phyloP scores from a whole-genome alignment of 2,888 invertebrate species.

The Reticulitermes lucifugus region DNA sequence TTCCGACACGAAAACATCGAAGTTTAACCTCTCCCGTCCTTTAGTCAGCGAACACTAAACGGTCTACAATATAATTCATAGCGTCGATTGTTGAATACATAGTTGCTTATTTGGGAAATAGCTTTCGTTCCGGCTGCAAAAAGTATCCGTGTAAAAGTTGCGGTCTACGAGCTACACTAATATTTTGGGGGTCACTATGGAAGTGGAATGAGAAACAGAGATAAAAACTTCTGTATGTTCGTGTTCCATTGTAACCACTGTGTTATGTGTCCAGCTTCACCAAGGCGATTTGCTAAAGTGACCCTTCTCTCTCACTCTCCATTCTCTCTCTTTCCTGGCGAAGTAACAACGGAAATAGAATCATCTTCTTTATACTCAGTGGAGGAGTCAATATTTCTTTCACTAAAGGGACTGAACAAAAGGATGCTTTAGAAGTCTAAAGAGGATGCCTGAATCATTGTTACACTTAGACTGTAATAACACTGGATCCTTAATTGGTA shows the following conservation, averaged over 20 bases:
- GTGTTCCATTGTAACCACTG: not conserved
- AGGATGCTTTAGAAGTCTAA: no score
- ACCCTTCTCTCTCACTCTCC: not conserved
- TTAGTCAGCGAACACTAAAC: not conserved
- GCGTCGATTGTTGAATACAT: not conserved
- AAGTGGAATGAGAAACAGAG: not conserved
- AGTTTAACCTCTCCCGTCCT: not conserved
- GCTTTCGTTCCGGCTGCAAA: not conserved
- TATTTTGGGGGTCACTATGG: not conserved
- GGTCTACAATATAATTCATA: not conserved
- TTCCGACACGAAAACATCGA: no score
- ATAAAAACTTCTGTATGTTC: not conserved
- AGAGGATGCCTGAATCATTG: no score
- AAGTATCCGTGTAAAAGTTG: not conserved
- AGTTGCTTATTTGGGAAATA: not conserved
- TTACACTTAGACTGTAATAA: no score
- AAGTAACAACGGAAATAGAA: not conserved
- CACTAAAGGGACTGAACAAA: no score
- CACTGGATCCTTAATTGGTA: no score
- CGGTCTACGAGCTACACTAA: not conserved
- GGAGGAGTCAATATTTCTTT: no score
- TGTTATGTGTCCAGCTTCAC: not conserved
- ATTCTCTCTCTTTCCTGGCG: not conserved
- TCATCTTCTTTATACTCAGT: not conserved
- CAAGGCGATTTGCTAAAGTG: not conserved